Percentiles rank a stretch among this genome's conserved stretches.
Evolutionary conservation across 1,140 invertebrate genomes (phyloP).

Genomic region (Leptinotarsa defecta): DNA sequence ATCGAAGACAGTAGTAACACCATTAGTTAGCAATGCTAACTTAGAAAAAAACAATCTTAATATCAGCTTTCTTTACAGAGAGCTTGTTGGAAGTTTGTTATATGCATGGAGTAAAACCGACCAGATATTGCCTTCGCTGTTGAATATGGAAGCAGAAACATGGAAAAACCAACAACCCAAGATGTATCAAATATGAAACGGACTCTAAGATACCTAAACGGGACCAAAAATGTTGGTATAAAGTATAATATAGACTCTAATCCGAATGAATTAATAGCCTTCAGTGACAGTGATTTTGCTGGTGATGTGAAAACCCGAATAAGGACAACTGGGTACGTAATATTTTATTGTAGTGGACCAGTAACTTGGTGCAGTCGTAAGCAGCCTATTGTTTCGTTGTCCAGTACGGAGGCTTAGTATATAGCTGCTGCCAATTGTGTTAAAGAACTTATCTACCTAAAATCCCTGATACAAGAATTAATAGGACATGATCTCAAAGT

Average conservation of each 20-base stretch:
- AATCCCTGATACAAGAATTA: no score
- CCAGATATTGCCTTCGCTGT: neutral
- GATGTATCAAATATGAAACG: neutral
- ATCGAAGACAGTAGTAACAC: neutral
- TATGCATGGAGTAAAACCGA: neutral
- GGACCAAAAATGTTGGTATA: neutral
- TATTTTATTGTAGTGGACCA: neutral
- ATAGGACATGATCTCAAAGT: neutral
- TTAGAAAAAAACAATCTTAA: neutral
- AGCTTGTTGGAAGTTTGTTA: neutral
- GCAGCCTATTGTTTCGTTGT: neutral
- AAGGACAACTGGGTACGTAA: neutral
- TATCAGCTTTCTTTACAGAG: neutral
- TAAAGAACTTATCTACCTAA: no score
- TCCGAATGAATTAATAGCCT: neutral
- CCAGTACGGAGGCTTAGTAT: neutral
- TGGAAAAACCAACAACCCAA: neutral
- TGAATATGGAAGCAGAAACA: neutral
- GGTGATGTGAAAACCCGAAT: neutral
- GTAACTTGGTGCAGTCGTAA: neutral
- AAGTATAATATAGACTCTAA: neutral
- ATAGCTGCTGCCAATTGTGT: neutral
- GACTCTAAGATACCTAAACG: neutral
- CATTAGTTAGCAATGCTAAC: neutral
- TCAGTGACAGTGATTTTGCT: neutral